These are phyloP conservation scores for Sorex maritimensis DNA, from an alignment of 2,797 vertebrate species.

Conservation along the genomic window DNA sequence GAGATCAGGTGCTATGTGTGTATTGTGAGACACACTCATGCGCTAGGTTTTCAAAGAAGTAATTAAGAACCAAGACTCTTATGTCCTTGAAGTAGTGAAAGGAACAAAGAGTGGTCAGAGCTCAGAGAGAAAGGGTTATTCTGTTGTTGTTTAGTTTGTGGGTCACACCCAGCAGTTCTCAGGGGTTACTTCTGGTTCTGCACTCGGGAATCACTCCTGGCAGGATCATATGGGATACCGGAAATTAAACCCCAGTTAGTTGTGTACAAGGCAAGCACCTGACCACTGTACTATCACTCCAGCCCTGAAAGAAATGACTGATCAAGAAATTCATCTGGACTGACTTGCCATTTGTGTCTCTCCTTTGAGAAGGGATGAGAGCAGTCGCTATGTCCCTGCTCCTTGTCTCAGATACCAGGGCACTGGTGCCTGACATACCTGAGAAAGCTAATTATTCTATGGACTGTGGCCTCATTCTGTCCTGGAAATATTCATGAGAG, in stretches of 20 bases:
- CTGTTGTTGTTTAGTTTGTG: too few relatives aligned
- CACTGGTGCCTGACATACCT: neutral
- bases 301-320: neutral
- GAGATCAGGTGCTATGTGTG: neutral
- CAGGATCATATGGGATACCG: too few relatives aligned
- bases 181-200: too few relatives aligned
- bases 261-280: too few relatives aligned
- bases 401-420: neutral
- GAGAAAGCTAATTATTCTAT: neutral
- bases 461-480: neutral
- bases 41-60: constrained; percentile 37
- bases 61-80: neutral
- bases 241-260: too few relatives aligned
- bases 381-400: neutral
- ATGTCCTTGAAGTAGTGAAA: neutral
- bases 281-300: too few relatives aligned
- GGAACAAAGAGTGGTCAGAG: neutral
- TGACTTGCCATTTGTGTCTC: accelerated
- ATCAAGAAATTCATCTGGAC: neutral
- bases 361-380: neutral
- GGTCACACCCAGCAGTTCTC: too few relatives aligned
- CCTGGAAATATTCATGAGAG: neutral
- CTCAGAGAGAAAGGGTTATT: neutral
- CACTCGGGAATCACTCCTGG: too few relatives aligned
- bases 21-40: neutral